Percentiles rank a stretch among this genome's conserved stretches.
phyloP scores from a whole-genome alignment of 2,888 invertebrate species.

The Stictocephala bisonia region DNA sequence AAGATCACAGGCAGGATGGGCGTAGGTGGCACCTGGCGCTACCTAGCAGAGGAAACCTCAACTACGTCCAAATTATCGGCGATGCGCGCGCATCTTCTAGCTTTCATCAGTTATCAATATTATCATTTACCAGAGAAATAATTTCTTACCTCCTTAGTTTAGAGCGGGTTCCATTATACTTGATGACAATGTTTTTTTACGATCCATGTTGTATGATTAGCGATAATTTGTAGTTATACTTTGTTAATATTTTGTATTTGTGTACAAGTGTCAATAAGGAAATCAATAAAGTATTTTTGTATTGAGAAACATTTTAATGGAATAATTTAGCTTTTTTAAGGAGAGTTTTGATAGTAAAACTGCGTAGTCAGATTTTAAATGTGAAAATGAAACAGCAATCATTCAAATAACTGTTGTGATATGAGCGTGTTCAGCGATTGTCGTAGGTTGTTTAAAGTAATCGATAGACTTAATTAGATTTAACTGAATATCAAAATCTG shows the following conservation, averaged over 20 bases:
- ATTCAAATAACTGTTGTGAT: too few species aligned
- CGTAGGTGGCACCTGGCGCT: neutral
- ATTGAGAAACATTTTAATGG: conserved; percentile 22
- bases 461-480: too few species aligned
- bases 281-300: conserved; percentile 27
- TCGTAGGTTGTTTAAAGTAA: too few species aligned
- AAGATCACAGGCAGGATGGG: conserved; percentile 42
- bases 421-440: too few species aligned
- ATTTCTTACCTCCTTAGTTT: too few species aligned
- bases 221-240: neutral
- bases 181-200: too few species aligned
- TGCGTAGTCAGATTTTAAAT: conserved; percentile 20
- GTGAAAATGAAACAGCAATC: neutral
- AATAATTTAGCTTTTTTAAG: conserved; percentile 30
- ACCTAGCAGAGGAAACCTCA: neutral
- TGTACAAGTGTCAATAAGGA: conserved; percentile 6
- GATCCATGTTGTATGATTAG: neutral
- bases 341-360: neutral
- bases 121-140: too few species aligned
- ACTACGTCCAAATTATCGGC: neutral
- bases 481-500: too few species aligned
- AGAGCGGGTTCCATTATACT: too few species aligned
- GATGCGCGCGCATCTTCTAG: conserved; percentile 32
- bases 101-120: too few species aligned
- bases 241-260: conserved; percentile 9